A percentile compares a stretch with the other conserved stretches of the same genome.
These are phyloP conservation scores for Anneissia japonica DNA, from an alignment of 35 echinoderm and acorn worm species.

Conservation along the genomic window DNA sequence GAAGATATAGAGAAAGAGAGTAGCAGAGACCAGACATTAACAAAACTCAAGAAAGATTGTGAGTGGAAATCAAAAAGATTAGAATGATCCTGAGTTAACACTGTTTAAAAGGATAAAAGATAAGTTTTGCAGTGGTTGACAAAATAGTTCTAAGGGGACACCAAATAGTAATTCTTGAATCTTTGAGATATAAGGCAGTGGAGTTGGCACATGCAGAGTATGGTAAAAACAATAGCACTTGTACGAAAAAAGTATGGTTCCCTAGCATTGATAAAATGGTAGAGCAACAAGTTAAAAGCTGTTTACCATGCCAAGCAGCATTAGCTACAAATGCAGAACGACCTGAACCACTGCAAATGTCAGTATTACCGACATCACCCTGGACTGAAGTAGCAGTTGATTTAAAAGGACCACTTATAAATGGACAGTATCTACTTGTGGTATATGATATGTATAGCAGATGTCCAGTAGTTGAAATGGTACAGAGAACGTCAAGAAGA, in stretches of 20 bases:
- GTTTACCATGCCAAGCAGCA: conserved; percentile 7
- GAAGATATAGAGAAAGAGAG: conserved; percentile 18
- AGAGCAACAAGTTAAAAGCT: conserved; percentile 18
- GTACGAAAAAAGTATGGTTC: too few relatives aligned
- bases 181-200: too few relatives aligned
- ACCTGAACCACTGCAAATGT: not conserved
- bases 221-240: too few relatives aligned
- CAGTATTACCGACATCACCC: too few relatives aligned
- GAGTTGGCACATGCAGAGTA: too few relatives aligned
- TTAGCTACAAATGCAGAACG: not conserved
- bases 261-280: conserved; percentile 23
- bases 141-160: too few relatives aligned
- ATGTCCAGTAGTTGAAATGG: not conserved
- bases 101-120: too few relatives aligned
- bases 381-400: conserved; percentile 31
- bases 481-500: not conserved
- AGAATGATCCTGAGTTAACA: too few relatives aligned
- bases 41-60: not conserved
- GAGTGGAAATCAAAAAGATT: not conserved
- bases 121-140: too few relatives aligned
- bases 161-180: too few relatives aligned
- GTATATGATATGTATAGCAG: not conserved
- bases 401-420: conserved; percentile 52
- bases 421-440: not conserved
- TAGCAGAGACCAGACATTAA: conserved; percentile 9